Conservation (phyloP, 2,797 vertebrate species). For the Balearica regulorum region DNA sequence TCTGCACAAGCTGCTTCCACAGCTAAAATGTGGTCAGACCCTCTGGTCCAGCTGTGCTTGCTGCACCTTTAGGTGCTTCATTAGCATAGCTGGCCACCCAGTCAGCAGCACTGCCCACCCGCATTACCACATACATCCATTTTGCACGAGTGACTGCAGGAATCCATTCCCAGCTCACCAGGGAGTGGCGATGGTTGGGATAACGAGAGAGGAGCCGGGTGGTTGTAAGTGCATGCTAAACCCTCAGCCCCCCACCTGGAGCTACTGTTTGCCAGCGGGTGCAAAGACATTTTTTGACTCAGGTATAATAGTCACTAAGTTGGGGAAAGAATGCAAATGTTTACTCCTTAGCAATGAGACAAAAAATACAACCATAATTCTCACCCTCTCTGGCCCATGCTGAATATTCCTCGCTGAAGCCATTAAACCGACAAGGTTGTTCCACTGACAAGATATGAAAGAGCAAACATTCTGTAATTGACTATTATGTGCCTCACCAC, state of each 20-base stretch:
- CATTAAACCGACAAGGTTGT: neutral
- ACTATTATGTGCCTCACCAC: neutral
- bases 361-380: neutral
- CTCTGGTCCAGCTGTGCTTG: neutral
- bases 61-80: neutral
- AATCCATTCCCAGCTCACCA: neutral
- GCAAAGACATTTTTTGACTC: neutral
- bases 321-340: neutral
- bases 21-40: neutral
- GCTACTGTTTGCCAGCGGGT: neutral
- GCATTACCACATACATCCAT: neutral
- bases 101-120: neutral
- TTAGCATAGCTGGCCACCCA: neutral
- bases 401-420: neutral
- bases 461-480: neutral
- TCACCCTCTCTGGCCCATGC: neutral
- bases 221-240: neutral
- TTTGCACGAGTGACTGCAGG: neutral
- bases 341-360: neutral
- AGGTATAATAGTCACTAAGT: neutral
- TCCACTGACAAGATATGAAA: neutral
- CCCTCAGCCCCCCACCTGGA: neutral
- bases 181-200: accelerated
- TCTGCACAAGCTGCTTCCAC: neutral
- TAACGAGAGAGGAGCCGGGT: neutral